Conservation (phyloP, 2,113 vertebrate genomes). For the Paraplagusia blochii region DNA sequence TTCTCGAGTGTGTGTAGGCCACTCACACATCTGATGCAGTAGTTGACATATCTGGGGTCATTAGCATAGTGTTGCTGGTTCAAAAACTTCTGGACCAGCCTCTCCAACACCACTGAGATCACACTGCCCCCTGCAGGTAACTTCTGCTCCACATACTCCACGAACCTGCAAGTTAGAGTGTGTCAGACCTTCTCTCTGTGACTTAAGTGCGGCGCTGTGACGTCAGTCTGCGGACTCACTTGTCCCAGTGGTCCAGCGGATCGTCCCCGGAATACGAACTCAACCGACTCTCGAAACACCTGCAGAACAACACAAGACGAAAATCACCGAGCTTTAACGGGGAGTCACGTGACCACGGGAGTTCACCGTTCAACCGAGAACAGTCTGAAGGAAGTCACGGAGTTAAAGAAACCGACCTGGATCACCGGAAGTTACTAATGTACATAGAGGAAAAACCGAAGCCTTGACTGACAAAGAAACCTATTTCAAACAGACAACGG, state of each 20-base stretch:
- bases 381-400: no score
- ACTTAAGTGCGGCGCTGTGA: no score
- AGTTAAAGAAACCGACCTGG: no score
- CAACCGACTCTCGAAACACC: slow-evolving; percentile 80
- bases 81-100: slow-evolving; percentile 80
- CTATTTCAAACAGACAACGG: no score
- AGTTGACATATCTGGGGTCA: slow-evolving; percentile 81
- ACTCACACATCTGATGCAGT: slow-evolving; percentile 87
- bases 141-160: slow-evolving; percentile 75
- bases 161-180: slow-evolving; percentile 71
- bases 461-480: no score
- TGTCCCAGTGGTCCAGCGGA: slow-evolving; percentile 86
- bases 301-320: slow-evolving; percentile 36
- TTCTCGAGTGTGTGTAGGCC: not conserved
- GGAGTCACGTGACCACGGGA: not conserved
- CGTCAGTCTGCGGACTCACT: slow-evolving; percentile 62
- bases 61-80: slow-evolving; percentile 75
- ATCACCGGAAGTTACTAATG: no score
- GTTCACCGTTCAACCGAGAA: no score
- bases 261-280: slow-evolving; percentile 80
- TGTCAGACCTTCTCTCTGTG: no score
- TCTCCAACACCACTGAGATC: slow-evolving; percentile 74
- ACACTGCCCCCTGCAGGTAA: slow-evolving; percentile 42
- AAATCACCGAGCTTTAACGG: not conserved
- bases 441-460: no score